A percentile compares a stretch with the other conserved stretches of the same genome.
Evolutionary conservation across 2,888 invertebrate genomes (phyloP).

Genomic region (Dasysyrphus tricinctus): DNA sequence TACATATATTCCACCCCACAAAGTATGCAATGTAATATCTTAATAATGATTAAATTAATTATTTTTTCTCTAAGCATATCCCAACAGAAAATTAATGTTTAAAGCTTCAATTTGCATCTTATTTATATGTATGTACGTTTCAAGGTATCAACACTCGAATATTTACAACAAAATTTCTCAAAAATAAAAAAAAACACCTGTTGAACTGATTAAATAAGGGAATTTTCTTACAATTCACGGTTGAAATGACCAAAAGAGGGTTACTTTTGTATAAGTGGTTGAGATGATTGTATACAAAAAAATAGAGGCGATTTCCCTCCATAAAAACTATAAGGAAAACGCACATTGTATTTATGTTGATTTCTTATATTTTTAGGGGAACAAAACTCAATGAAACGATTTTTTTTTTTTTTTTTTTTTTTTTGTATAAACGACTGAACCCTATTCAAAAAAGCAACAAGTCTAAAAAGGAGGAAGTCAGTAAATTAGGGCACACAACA

Average conservation of each 20-base stretch:
- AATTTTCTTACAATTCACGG: conserved; percentile 34
- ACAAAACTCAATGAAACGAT: conserved; percentile 42
- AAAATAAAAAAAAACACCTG: conserved; percentile 36
- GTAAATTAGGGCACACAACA: conserved; percentile 39
- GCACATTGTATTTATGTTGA: conserved; percentile 10
- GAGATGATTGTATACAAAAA: not conserved
- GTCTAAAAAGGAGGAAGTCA: conserved; percentile 51
- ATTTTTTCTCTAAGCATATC: no score
- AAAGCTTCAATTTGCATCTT: not conserved
- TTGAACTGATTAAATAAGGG: conserved; percentile 14
- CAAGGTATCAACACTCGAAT: not conserved
- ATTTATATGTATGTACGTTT: no score
- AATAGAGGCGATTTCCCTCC: conserved; percentile 33
- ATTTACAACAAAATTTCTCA: not conserved
- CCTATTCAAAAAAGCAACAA: conserved; percentile 52
- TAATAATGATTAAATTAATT: no score
- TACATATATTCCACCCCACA: no score
- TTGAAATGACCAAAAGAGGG: conserved; percentile 54
- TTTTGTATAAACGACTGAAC: not conserved
- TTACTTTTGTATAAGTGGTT: conserved; percentile 10
- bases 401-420: conserved; percentile 19
- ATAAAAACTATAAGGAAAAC: conserved; percentile 6
- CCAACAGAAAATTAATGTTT: not conserved
- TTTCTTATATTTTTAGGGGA: conserved; percentile 36
- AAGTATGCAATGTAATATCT: not conserved